Evolutionary conservation across 2,888 invertebrate species (phyloP), one percentile per base, ranked within the genome.

Genomic region (Chrysopilus asiliformis): DNA sequence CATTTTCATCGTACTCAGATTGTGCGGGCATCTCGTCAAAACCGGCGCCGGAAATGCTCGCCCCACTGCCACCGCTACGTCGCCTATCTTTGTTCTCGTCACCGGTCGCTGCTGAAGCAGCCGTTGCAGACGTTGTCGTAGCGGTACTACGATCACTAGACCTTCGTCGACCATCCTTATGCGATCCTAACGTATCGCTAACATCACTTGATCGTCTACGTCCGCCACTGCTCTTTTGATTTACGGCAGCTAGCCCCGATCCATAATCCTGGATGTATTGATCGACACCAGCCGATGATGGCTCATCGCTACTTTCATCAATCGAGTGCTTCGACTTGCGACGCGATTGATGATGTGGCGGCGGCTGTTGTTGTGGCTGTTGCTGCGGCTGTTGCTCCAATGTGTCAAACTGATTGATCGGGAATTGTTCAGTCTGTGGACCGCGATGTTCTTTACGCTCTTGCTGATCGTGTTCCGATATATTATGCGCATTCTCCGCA

Each of bases 381-480:
- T 45, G 35, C 4, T 45, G 36, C 5, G 41, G 46, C 7, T 45
- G 45, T 18, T 43, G n/a, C n/a, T n/a, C n/a, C n/a, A n/a, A n/a
- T n/a, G n/a, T n/a, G n/a, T n/a, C n/a, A n/a, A n/a, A n/a, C n/a
- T n/a, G n/a, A n/a, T n/a, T n/a, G n/a, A n/a, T n/a, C n/a, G n/a
- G n/a, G n/a, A n/a, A n/a, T n/a, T n/a, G n/a, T n/a, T n/a, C n/a
- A n/a, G n/a, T n/a, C n/a, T n/a, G n/a, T n/a, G n/a, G n/a, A n/a
- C n/a, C n/a, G n/a, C n/a, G n/a, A n/a, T 26, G 17, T 5, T 25
- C 4, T 14, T 28, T 19, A 9, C 22, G 33, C 9, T 28, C 25
- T 44, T 12, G 43, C 42, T 26, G 46, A 42, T 32, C 49, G 50
- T 40, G 52, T 53, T 40, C 53, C 7, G 9, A 4, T 6, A 29